A percentile compares a stretch with the other conserved stretches of the same genome.
Evolutionary conservation across 2,888 invertebrate genomes (phyloP).

Genomic region (Limnephilus lunatus): DNA sequence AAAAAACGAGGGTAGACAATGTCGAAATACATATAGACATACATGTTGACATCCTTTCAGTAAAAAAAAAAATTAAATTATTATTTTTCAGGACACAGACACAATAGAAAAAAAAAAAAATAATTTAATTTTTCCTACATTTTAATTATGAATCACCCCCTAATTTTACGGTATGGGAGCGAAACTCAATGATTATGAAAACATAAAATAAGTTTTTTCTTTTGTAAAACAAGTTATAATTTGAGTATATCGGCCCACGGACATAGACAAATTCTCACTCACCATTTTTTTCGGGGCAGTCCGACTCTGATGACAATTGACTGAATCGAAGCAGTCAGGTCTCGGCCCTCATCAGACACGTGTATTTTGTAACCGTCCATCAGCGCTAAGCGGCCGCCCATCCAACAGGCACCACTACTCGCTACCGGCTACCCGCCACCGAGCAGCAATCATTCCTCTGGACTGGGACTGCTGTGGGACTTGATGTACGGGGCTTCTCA

Average conservation of each 20-base stretch:
- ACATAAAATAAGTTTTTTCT: too few species aligned
- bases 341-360: conserved; percentile 15
- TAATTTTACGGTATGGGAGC: background rate
- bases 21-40: too few species aligned
- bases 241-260: background rate
- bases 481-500: conserved; percentile 53
- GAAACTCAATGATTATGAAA: background rate
- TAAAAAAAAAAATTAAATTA: too few species aligned
- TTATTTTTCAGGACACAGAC: too few species aligned
- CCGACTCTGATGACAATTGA: background rate
- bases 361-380: conserved; percentile 39
- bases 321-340: background rate
- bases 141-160: too few species aligned
- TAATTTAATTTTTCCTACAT: too few species aligned
- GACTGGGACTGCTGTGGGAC: conserved; percentile 28
- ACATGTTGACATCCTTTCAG: too few species aligned
- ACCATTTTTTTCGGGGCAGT: background rate
- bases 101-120: too few species aligned
- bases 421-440: background rate
- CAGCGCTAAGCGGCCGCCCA: conserved; percentile 46
- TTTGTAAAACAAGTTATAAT: background rate
- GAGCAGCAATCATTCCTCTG: conserved; percentile 42
- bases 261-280: background rate
- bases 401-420: background rate
- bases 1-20: too few species aligned